Conservation (phyloP, 2,888 invertebrate genomes). For the Aspidiotus destructor region DNA sequence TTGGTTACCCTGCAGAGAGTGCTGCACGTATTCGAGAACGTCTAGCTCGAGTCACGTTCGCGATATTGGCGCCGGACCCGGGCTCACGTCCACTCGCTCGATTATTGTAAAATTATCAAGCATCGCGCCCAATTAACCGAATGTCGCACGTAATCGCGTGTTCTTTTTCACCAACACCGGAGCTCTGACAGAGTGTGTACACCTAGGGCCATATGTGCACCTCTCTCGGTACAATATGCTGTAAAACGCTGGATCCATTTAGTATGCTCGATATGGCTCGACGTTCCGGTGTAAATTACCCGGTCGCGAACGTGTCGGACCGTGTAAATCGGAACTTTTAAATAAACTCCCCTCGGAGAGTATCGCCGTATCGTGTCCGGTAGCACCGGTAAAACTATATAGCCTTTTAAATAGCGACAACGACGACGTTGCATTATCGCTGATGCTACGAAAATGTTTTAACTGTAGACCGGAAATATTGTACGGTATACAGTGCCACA, state of each 20-base stretch:
- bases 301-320: background rate
- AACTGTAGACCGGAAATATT: background rate
- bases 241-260: no score
- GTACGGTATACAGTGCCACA: no score
- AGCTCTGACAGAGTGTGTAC: background rate
- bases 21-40: no score
- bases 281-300: background rate
- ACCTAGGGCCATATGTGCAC: no score
- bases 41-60: background rate
- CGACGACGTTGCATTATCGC: conserved; percentile 1
- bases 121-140: background rate
- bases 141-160: conserved; percentile 2
- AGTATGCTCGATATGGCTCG: no score
- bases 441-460: conserved; percentile 1
- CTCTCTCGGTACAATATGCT: no score
- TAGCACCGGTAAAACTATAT: background rate
- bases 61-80: conserved; percentile 1
- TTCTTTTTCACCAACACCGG: background rate
- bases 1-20: no score
- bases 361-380: background rate
- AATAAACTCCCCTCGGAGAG: conserved; percentile 1
- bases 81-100: background rate
- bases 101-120: conserved; percentile 2
- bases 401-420: background rate
- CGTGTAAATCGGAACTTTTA: conserved; percentile 2